Conservation (phyloP, 30 jellyfish, hydroid and myxozoan genomes). For the Pseudorhiza aurosa region DNA sequence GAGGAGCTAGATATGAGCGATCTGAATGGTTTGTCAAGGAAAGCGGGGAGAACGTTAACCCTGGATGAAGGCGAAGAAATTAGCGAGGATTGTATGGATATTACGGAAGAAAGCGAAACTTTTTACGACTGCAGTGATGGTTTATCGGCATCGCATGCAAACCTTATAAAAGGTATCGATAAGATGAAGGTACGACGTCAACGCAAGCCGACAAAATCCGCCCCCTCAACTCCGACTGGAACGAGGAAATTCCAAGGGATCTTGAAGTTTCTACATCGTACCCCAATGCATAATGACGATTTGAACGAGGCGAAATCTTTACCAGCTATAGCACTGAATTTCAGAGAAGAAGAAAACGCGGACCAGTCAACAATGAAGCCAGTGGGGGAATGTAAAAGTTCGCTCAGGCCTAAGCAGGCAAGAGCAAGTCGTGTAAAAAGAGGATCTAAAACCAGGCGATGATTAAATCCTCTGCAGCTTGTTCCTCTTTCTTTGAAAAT, state of each 20-base stretch:
- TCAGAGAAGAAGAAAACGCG: not conserved
- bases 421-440: conserved; percentile 25
- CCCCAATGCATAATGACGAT: not conserved
- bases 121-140: conserved; percentile 51
- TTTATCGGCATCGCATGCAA: conserved; percentile 56
- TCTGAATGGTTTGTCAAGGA: not conserved
- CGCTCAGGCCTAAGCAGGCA: conserved; percentile 38
- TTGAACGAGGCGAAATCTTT: conserved; percentile 24
- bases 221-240: conserved; percentile 76
- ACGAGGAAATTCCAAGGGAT: conserved; percentile 22
- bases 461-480: no score
- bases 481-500: not conserved
- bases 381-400: not conserved
- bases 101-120: conserved; percentile 20
- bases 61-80: conserved; percentile 77
- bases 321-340: conserved; percentile 55
- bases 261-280: conserved; percentile 1
- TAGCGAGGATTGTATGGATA: conserved; percentile 57
- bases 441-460: conserved; percentile 2
- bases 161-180: conserved; percentile 32
- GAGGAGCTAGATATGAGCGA: conserved; percentile 20
- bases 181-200: not conserved
- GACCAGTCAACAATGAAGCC: conserved; percentile 2
- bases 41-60: conserved; percentile 18
- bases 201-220: conserved; percentile 30